Conservation (phyloP, 1,140 invertebrate genomes). For the Drosophila fuyamai region DNA sequence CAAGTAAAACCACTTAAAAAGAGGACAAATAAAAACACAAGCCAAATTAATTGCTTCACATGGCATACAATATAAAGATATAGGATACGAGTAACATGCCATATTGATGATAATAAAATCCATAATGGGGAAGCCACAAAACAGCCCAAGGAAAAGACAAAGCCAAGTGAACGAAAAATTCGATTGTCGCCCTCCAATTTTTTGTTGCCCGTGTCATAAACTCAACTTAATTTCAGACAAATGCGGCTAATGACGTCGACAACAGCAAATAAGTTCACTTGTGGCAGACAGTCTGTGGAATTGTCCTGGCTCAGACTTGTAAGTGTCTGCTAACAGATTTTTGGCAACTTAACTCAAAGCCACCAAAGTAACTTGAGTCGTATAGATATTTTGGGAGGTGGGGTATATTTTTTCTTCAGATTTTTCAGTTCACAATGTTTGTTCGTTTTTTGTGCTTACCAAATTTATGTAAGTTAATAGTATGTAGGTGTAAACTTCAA, state of each 20-base stretch:
- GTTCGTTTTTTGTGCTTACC: neutral
- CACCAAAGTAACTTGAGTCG: constrained; percentile 29
- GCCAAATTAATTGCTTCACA: constrained; percentile 74
- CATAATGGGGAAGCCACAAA: constrained; percentile 58
- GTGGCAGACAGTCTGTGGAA: constrained; percentile 23
- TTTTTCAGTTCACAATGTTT: neutral
- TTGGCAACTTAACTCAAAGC: constrained; percentile 40
- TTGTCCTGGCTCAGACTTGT: constrained; percentile 55
- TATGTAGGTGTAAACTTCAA: too few species aligned
- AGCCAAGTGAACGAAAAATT: constrained; percentile 37
- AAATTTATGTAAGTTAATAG: too few species aligned
- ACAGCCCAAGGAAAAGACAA: constrained; percentile 21
- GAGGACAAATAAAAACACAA: constrained; percentile 67
- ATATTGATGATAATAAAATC: constrained; percentile 81
- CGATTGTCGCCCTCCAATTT: constrained; percentile 35
- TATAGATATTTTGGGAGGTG: neutral
- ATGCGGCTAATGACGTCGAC: constrained; percentile 70
- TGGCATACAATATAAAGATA: constrained; percentile 55
- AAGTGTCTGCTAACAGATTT: constrained; percentile 50
- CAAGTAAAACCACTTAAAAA: constrained; percentile 65
- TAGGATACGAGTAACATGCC: constrained; percentile 59
- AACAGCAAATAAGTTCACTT: constrained; percentile 68
- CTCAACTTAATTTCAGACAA: constrained; percentile 78
- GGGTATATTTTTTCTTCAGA: constrained; percentile 2
- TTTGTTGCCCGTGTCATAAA: constrained; percentile 64